phyloP scores from a whole-genome alignment of 2,113 vertebrate species.

The Himantopus leucocephalus region DNA sequence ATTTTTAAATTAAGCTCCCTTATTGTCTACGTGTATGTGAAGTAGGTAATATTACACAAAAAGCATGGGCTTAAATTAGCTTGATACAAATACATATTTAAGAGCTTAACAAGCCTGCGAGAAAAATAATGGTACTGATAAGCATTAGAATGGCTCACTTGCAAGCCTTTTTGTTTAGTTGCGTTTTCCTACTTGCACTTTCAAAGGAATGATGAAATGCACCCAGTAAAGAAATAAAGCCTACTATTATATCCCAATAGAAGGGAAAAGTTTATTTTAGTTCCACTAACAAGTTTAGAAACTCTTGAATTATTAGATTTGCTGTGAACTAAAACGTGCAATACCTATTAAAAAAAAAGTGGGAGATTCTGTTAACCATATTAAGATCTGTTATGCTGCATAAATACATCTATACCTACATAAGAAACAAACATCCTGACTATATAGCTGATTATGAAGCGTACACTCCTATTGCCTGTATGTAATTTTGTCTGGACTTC shows the following conservation, averaged over 20 bases:
- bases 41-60: constrained; percentile 20
- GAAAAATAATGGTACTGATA: constrained; percentile 6
- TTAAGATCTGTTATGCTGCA: background rate
- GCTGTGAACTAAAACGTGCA: background rate
- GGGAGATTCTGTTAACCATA: background rate
- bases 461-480: background rate
- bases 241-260: background rate
- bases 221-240: background rate
- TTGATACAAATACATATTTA: constrained; percentile 21
- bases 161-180: background rate
- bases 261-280: constrained; percentile 5
- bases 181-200: background rate
- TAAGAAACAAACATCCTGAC: background rate
- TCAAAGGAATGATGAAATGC: background rate
- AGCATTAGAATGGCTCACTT: constrained; percentile 13
- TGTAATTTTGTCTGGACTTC: constrained; percentile 11
- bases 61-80: background rate
- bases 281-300: background rate
- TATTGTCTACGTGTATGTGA: background rate
- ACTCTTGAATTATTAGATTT: background rate
- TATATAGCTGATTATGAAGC: background rate
- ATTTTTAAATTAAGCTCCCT: constrained; percentile 31
- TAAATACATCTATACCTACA: background rate
- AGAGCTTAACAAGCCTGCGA: constrained; percentile 3
- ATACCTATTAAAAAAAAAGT: background rate